Percentiles rank a stretch among this genome's conserved stretches.
These are phyloP conservation scores for Corythornis madagascariensis DNA, from an alignment of 2,113 vertebrate genomes.

Conservation along the genomic window DNA sequence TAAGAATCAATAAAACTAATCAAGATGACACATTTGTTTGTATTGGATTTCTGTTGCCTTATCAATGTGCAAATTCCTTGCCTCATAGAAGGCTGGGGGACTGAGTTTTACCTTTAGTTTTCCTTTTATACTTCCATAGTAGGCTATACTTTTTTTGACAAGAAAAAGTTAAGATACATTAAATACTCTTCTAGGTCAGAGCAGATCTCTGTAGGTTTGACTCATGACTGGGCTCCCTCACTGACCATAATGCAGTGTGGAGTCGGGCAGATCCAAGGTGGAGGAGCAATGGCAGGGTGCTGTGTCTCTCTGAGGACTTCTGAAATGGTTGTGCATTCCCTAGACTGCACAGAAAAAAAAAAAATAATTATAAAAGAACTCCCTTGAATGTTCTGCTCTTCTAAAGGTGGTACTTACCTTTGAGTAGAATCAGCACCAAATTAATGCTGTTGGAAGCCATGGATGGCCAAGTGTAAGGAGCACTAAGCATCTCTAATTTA, in stretches of 20 bases:
- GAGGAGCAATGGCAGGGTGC: neutral
- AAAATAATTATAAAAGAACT: neutral
- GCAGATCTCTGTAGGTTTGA: rapidly evolving
- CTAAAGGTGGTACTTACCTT: neutral
- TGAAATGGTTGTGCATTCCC: neutral
- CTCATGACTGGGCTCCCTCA: neutral
- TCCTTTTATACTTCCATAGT: neutral
- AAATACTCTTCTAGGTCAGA: neutral
- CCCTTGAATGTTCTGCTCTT: neutral
- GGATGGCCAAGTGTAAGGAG: neutral
- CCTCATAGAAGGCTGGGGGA: rapidly evolving
- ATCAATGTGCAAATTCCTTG: neutral
- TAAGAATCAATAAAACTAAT: neutral
- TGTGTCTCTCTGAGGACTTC: neutral
- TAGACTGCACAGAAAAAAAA: neutral
- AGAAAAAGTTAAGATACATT: neutral
- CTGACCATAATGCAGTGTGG: rapidly evolving
- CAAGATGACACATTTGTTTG: neutral
- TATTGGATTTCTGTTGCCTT: neutral
- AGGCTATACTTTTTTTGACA: neutral
- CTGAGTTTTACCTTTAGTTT: neutral
- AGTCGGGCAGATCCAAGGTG: neutral
- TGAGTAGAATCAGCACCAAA: neutral
- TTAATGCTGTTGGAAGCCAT: neutral
- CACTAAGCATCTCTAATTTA: neutral